These are phyloP conservation scores for Sinohyriopsis cumingii DNA, from an alignment of 2,888 invertebrate species.

Conservation along the genomic window DNA sequence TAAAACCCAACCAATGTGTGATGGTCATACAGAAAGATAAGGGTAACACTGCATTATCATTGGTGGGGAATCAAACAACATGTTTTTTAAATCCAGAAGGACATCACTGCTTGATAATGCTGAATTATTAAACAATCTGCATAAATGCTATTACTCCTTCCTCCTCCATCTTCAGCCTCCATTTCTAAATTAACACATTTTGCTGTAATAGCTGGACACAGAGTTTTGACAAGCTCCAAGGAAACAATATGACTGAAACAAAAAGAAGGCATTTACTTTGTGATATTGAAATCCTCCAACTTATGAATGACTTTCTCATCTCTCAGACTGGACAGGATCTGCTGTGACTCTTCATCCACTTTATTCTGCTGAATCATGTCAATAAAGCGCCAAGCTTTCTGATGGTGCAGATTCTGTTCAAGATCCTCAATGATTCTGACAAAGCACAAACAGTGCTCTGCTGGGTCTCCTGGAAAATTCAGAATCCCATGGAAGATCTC, in stretches of 20 bases:
- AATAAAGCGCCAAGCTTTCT: slow-evolving; percentile 44
- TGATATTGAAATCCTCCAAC: slow-evolving; percentile 26
- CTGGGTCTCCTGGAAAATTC: slow-evolving; percentile 33
- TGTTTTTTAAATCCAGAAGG: too few species aligned
- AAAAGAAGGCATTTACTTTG: slow-evolving; percentile 14
- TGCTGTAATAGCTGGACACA: too few species aligned
- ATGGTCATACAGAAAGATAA: too few species aligned
- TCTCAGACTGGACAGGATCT: slow-evolving; percentile 39
- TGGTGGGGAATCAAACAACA: too few species aligned
- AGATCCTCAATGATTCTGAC: slow-evolving; percentile 52
- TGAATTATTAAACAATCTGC: too few species aligned
- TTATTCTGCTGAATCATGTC: slow-evolving; percentile 37
- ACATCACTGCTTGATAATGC: too few species aligned
- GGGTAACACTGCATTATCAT: too few species aligned
- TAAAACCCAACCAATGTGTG: too few species aligned
- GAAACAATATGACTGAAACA: background rate
- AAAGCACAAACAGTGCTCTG: slow-evolving; percentile 49
- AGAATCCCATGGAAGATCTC: slow-evolving; percentile 51
- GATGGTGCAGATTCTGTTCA: slow-evolving; percentile 38
- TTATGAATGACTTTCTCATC: slow-evolving; percentile 40
- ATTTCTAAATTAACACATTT: too few species aligned
- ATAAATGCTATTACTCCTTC: too few species aligned
- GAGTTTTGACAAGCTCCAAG: background rate
- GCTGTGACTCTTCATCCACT: slow-evolving; percentile 45
- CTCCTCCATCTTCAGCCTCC: too few species aligned